Evolutionary conservation across 2,888 invertebrate species (phyloP), one percentile per base, ranked within the genome.

Genomic region (Pseudococcus jackbeardsleyi): DNA sequence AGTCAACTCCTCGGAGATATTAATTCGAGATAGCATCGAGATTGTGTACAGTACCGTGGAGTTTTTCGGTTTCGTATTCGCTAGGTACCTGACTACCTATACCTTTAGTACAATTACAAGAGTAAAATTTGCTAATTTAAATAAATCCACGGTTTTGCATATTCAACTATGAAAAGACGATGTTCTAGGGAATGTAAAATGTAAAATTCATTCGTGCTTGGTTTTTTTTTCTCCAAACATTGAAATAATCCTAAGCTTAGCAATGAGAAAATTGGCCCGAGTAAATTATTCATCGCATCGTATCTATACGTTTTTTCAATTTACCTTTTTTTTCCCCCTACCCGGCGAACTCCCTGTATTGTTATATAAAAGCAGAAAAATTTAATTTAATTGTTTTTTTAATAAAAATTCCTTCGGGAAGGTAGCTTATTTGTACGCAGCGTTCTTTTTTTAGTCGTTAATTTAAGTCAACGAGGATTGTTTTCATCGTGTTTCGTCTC

Each of bases 251-350:
- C 79, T 42, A 79, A 79, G 79, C 79, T 79, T 42, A 72, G 79
- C 42, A 79, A 26, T 79, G 79, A 39, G 79, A 79, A 79, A 79
- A 79, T 19, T 42, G 79, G 79, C 42, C 42, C n/a, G 8, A 42
- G 39, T 79, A 79, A 79, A 79, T 79, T 79, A 79, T 79, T 79
- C 79, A 79, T 79, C 42, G 79, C 79, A 79, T 79, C 42, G 42
- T 33, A 33, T 33, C 26, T 79, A n/a, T 42, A 79, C 79, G 68
- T 72, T 79, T 79, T 46, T 79, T 79, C 79, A 79, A 42, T 79
- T 79, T 42, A 42, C 79, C 42, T 79, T 42, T 39, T 22, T 39
- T 77, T 77, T 39, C 39, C 15, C 15, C 15, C 17, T 19, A 19
- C 59, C 59, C 79, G 11, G 19, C 7, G 19, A 59, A n/a, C 11